A percentile compares a stretch with the other conserved stretches of the same genome.
phyloP scores from a whole-genome alignment of 2,888 invertebrate genomes.

The Eudiplozoon nipponicum region DNA sequence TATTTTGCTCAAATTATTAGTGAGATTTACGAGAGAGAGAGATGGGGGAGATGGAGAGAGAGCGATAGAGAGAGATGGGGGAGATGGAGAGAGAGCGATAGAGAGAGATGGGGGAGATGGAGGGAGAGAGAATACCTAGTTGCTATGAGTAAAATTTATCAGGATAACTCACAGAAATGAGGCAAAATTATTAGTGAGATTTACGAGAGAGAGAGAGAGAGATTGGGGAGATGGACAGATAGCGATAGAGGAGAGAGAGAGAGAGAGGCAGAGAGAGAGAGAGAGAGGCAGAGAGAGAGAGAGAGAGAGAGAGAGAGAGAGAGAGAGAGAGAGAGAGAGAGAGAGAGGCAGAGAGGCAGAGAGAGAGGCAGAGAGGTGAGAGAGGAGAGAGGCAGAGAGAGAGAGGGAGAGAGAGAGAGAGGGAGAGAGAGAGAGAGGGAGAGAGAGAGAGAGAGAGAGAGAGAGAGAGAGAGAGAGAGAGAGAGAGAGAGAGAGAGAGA shows the following conservation, averaged over 20 bases:
- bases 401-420: slow-evolving; percentile 5
- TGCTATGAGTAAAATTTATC: too few species aligned
- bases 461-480: slow-evolving; percentile 7
- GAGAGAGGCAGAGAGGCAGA: slow-evolving; percentile 4
- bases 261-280: slow-evolving; percentile 6
- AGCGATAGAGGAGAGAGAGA: slow-evolving; percentile 5
- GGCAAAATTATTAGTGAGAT: not conserved
- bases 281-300: slow-evolving; percentile 4
- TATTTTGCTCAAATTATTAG: too few species aligned
- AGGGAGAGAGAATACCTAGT: too few species aligned
- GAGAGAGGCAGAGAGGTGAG: not conserved
- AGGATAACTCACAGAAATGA: too few species aligned
- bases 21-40: slow-evolving; percentile 2
- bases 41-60: not conserved
- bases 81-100: not conserved
- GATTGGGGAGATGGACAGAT: not conserved
- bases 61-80: not conserved
- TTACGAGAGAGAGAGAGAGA: not conserved
- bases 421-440: slow-evolving; percentile 4
- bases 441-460: slow-evolving; percentile 7
- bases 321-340: slow-evolving; percentile 6
- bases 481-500: slow-evolving; percentile 8
- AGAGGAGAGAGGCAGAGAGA: slow-evolving; percentile 1
- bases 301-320: slow-evolving; percentile 6
- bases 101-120: too few species aligned